Evolutionary conservation across 2,113 vertebrate genomes (phyloP), one percentile per base, ranked within the genome.

Genomic region (Papio anubis): DNA sequence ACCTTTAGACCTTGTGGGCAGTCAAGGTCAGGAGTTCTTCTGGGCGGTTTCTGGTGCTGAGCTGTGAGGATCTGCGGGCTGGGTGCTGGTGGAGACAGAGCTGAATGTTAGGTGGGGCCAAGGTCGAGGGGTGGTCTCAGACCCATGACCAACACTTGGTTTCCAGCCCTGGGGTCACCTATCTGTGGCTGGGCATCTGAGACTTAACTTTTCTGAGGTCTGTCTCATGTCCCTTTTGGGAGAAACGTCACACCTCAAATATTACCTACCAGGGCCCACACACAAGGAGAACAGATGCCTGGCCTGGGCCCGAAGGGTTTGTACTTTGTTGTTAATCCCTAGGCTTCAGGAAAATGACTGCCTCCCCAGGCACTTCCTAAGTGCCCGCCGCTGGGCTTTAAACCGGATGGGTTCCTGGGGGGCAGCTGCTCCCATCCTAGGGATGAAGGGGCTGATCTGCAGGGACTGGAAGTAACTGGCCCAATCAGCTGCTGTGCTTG

Each of bases 401-500:
- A 14, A 30, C 52, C 0, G 0, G 3, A 1, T 3, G 23, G 38
- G 3, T 27, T 27, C 38, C 55, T 27, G 8, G 10, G 0, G 11
- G 50, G 48, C 32, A 4, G 32, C 52, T 27, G 35, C 7, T 3
- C 45, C 35, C 0, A 1, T 10, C 3, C 40, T 4, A 12, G 3
- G 1, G 4, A 5, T 1, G 10, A 16, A 75, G 43, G 23, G 66
- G 4, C 70, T 2, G n/a, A 20, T 88, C 48, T 3, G 0, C 0
- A 18, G 88, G 17, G 30, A 21, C 30, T 35, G 50, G 3, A 5
- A 64, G 35, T 16, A 18, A 23, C 48, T 0, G 10, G 55, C 21
- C 45, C 23, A 1, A 1, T 5, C 0, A 3, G 43, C 35, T 7
- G 1, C 76, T 8, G 23, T 11, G 57, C 35, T 50, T 35, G 0